Conservation (phyloP, 1,140 invertebrate species). For the Capitella teleta region DNA sequence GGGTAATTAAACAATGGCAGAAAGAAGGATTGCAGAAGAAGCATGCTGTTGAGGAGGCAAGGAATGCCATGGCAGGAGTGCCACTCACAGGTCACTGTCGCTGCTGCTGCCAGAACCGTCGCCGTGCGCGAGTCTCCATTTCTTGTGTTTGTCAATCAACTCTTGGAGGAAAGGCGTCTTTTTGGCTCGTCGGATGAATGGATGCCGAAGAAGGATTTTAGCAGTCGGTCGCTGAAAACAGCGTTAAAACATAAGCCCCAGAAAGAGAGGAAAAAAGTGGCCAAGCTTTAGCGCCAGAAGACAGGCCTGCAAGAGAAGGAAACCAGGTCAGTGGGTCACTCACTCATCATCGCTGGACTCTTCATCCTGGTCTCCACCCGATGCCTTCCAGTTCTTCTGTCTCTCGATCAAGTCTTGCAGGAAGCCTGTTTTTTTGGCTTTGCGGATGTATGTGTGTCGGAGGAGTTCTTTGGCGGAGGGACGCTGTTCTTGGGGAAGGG, state of each 20-base stretch:
- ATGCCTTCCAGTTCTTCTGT: constrained; percentile 3
- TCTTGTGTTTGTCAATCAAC: constrained; percentile 56
- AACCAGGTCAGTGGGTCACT: no score
- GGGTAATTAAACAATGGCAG: no score
- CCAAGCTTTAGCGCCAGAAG: no score
- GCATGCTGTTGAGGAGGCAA: no score
- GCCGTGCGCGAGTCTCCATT: constrained; percentile 58
- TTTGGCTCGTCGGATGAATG: constrained; percentile 31
- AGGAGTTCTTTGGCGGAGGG: constrained; percentile 36
- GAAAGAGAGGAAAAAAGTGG: no score
- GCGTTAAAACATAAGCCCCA: no score
- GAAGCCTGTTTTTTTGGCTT: constrained; percentile 33
- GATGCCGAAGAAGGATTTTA: constrained; percentile 32
- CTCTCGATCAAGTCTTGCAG: constrained; percentile 58
- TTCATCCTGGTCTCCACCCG: constrained; percentile 60
- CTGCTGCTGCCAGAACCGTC: constrained; percentile 77
- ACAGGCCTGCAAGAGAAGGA: no score
- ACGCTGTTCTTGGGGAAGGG: no score
- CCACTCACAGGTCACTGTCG: constrained; percentile 43
- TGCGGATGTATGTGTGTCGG: constrained; percentile 29
- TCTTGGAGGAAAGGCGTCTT: constrained; percentile 36
- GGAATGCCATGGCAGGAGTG: no score
- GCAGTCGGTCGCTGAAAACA: constrained; percentile 38
- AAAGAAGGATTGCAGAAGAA: no score
- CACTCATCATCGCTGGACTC: constrained; percentile 70